These are phyloP conservation scores for Ephydatia muelleri DNA, from an alignment of 37 sponge, comb jelly and placozoan genomes.

Conservation along the genomic window DNA sequence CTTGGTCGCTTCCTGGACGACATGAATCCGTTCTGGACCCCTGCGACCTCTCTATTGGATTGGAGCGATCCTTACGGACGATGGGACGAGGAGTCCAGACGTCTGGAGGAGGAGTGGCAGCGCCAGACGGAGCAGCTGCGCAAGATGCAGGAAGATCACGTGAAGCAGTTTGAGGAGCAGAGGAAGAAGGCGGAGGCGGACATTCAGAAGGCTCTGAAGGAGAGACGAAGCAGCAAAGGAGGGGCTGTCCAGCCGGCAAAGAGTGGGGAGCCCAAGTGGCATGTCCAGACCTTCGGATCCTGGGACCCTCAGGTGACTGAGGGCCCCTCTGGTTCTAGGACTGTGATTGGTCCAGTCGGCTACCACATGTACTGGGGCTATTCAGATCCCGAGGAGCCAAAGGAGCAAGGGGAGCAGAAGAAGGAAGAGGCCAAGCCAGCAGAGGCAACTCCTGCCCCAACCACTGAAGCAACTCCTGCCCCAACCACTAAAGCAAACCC, in stretches of 20 bases:
- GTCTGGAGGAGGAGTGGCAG: too few relatives aligned
- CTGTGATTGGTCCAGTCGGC: conserved; percentile 24
- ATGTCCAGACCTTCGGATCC: conserved; percentile 7
- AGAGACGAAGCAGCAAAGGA: too few relatives aligned
- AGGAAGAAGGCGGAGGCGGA: not conserved
- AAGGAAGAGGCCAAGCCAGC: too few relatives aligned
- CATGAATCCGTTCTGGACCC: conserved; percentile 19
- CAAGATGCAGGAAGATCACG: not conserved
- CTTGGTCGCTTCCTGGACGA: too few relatives aligned
- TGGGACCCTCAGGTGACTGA: conserved; percentile 11
- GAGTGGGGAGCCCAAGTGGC: conserved; percentile 8
- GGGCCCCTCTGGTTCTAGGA: conserved; percentile 13
- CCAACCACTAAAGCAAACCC: too few relatives aligned
- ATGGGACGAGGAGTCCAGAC: too few relatives aligned
- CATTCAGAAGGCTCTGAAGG: not conserved
- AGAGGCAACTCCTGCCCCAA: too few relatives aligned
- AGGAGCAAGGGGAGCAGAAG: too few relatives aligned
- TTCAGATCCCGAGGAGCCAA: conserved; percentile 27
- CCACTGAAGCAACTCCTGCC: not conserved
- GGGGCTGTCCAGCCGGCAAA: not conserved
- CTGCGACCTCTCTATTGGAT: too few relatives aligned
- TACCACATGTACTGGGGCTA: conserved; percentile 29
- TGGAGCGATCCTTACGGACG: too few relatives aligned
- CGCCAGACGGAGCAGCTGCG: too few relatives aligned
- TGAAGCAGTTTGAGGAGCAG: conserved; percentile 12